phyloP scores from a whole-genome alignment of 2,888 invertebrate species.

The Nebria brevicollis region DNA sequence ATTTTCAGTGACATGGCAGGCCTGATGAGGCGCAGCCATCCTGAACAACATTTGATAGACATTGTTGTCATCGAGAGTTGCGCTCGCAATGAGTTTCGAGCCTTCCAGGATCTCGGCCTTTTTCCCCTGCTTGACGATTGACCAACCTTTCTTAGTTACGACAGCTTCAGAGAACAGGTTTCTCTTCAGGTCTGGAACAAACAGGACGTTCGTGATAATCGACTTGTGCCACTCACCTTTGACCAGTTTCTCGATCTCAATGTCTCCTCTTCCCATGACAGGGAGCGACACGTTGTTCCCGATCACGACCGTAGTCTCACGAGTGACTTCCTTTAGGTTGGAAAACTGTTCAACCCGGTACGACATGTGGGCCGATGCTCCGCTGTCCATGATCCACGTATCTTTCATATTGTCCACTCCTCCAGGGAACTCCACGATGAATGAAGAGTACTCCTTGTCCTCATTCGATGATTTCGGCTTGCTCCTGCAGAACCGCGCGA shows the following conservation, averaged over 20 bases:
- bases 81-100: too few species aligned
- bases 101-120: too few species aligned
- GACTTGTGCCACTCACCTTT: slow-evolving; percentile 51
- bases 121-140: too few species aligned
- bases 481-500: slow-evolving; percentile 37
- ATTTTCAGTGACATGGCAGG: too few species aligned
- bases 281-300: slow-evolving; percentile 50
- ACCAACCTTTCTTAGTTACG: slow-evolving; percentile 52
- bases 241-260: slow-evolving; percentile 51
- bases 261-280: slow-evolving; percentile 51
- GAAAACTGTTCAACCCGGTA: slow-evolving; percentile 47
- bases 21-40: too few species aligned
- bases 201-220: slow-evolving; percentile 52
- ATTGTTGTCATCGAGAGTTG: too few species aligned
- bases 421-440: slow-evolving; percentile 12
- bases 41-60: too few species aligned
- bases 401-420: slow-evolving; percentile 24
- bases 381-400: slow-evolving; percentile 52
- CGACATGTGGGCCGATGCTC: slow-evolving; percentile 52
- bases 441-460: slow-evolving; percentile 28
- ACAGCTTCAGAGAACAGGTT: too few species aligned
- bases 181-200: slow-evolving; percentile 55
- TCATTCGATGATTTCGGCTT: background rate
- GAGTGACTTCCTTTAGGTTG: slow-evolving; percentile 37
- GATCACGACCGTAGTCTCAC: slow-evolving; percentile 48